Percentiles rank a stretch among this genome's conserved stretches.
phyloP scores from a whole-genome alignment of 2,888 invertebrate species.

The Lasioglossum calceatum region DNA sequence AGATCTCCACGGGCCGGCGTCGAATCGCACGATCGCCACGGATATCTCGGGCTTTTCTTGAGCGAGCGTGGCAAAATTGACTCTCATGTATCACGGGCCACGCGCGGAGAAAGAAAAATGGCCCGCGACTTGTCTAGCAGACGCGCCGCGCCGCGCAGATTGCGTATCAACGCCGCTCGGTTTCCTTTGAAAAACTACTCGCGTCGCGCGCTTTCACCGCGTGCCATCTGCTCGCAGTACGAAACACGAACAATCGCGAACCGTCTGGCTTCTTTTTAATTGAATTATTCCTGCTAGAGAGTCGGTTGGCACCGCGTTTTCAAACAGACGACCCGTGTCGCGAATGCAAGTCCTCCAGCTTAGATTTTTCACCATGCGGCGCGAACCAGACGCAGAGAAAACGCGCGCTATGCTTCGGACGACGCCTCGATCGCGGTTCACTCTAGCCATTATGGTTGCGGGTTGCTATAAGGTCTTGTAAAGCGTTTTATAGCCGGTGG shows the following conservation, averaged over 20 bases:
- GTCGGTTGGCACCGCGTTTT: neutral
- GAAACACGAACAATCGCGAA: conserved; percentile 16
- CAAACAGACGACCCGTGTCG: neutral
- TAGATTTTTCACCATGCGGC: neutral
- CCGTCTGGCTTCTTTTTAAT: conserved; percentile 24
- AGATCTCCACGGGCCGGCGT: neutral
- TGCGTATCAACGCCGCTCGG: conserved; percentile 26
- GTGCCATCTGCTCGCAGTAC: conserved; percentile 46
- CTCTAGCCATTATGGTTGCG: neutral
- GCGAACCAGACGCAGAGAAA: neutral
- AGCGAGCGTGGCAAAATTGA: neutral
- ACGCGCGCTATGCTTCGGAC: neutral
- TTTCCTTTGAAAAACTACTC: conserved; percentile 30
- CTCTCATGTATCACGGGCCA: conserved; percentile 9
- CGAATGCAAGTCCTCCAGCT: neutral
- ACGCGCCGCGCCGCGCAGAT: conserved; percentile 16
- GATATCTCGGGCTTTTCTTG: conserved; percentile 5
- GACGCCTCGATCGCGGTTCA: neutral
- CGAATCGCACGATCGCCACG: conserved; percentile 1
- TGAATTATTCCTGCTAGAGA: conserved; percentile 24
- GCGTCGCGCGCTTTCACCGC: conserved; percentile 47
- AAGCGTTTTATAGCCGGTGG: conserved; percentile 1
- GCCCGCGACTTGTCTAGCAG: conserved; percentile 2
- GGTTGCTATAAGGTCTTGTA: neutral
- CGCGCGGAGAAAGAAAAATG: conserved; percentile 12